A percentile compares a stretch with the other conserved stretches of the same genome.
These are phyloP conservation scores for Danaus plexippus DNA, from an alignment of 1,140 invertebrate genomes.

Conservation along the genomic window DNA sequence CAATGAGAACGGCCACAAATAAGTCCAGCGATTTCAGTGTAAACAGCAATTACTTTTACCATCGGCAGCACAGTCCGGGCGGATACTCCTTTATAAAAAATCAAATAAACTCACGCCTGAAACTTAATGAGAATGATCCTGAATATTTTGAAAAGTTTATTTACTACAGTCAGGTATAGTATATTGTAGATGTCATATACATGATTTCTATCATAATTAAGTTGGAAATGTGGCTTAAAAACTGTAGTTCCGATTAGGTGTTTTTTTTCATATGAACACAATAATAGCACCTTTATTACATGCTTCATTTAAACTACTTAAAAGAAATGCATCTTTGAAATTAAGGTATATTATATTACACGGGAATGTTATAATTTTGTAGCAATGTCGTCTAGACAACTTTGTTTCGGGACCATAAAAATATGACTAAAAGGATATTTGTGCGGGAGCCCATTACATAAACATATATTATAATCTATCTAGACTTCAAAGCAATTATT, in stretches of 20 bases:
- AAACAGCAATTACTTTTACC: constrained; percentile 70
- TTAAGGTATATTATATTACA: not conserved
- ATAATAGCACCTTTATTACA: too few relatives aligned
- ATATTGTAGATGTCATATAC: not conserved
- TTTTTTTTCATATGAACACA: too few relatives aligned
- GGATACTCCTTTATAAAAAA: constrained; percentile 77
- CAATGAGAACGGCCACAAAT: constrained; percentile 73
- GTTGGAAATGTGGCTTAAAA: too few relatives aligned
- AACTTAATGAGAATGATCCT: constrained; percentile 66
- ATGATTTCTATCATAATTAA: too few relatives aligned
- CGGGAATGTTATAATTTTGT: not conserved
- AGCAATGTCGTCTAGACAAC: too few relatives aligned
- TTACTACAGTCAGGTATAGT: constrained; percentile 81
- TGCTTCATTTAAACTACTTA: too few relatives aligned
- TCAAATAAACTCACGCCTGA: constrained; percentile 75
- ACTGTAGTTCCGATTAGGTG: too few relatives aligned
- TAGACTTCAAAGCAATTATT: not conserved
- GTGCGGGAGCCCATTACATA: too few relatives aligned
- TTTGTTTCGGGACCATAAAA: too few relatives aligned
- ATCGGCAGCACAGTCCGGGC: constrained; percentile 86
- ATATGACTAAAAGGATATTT: too few relatives aligned
- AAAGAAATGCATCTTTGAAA: too few relatives aligned
- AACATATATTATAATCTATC: too few relatives aligned
- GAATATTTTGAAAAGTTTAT: constrained; percentile 74
- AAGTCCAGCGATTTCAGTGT: constrained; percentile 74